phyloP scores from a whole-genome alignment of 23 tunicate genomes.

The Halocynthia roretzi region DNA sequence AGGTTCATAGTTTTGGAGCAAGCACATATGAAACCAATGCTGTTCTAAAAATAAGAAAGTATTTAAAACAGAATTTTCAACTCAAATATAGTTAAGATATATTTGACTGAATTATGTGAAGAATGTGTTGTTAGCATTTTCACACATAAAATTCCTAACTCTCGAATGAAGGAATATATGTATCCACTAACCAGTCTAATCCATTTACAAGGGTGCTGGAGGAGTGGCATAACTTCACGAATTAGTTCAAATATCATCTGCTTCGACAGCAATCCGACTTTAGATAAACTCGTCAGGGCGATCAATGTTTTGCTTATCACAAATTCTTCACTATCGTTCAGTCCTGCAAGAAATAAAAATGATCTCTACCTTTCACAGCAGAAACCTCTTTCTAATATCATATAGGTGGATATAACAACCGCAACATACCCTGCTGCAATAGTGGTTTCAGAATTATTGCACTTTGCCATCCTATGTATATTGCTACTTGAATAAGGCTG shows the following conservation, averaged over 20 bases:
- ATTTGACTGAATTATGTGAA: neutral
- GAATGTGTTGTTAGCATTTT: neutral
- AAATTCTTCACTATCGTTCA: conserved; percentile 74
- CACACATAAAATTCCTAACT: too few species aligned
- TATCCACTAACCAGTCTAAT: conserved; percentile 32
- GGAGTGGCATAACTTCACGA: conserved; percentile 43
- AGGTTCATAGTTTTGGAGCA: conserved; percentile 37
- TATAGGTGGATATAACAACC: too few species aligned
- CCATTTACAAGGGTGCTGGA: conserved; percentile 91
- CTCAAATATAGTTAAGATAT: neutral
- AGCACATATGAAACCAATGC: conserved; percentile 64
- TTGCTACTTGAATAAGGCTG: conserved; percentile 50
- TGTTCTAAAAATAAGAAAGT: conserved; percentile 17
- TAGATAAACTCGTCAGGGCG: conserved; percentile 37
- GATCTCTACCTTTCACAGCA: neutral
- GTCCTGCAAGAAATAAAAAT: conserved; percentile 12
- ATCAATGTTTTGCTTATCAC: conserved; percentile 58
- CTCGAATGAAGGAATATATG: neutral
- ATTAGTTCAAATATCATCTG: conserved; percentile 53
- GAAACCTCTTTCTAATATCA: neutral
- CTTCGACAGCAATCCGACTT: conserved; percentile 62
- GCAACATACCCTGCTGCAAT: conserved; percentile 45
- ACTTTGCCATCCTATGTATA: conserved; percentile 84
- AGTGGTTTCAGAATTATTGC: conserved; percentile 60
- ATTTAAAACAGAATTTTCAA: neutral